Conservation (phyloP, 2,797 vertebrate genomes). For the Xiphorhynchus erythropygius region DNA sequence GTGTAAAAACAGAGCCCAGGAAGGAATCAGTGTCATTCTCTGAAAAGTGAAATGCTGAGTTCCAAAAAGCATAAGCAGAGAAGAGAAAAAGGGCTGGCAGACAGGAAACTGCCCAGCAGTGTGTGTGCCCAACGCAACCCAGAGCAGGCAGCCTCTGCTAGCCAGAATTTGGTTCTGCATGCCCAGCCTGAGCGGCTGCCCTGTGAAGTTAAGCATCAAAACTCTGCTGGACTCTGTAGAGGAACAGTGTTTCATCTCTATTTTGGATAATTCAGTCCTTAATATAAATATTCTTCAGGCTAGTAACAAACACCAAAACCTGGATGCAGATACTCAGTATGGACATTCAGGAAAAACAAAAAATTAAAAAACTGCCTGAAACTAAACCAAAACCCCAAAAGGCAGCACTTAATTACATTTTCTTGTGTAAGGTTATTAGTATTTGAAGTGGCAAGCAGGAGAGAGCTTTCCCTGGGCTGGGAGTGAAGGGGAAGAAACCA, state of each 20-base stretch:
- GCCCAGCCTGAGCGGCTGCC: background rate
- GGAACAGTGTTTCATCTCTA: background rate
- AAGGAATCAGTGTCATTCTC: background rate
- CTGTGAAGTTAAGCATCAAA: background rate
- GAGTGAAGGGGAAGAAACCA: accelerated
- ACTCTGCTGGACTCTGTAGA: background rate
- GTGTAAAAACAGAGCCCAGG: background rate
- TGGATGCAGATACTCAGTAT: background rate
- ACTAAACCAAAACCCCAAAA: background rate
- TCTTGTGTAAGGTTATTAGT: background rate
- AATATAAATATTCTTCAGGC: background rate
- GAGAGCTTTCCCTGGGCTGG: background rate
- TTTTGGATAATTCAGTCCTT: background rate
- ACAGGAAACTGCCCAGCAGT: background rate
- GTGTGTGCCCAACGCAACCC: background rate
- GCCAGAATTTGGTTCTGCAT: accelerated
- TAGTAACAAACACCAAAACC: background rate
- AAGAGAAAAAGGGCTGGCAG: background rate
- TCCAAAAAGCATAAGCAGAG: background rate
- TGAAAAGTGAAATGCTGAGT: background rate
- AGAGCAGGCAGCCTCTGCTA: background rate
- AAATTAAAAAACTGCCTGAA: background rate
- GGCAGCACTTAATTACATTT: background rate
- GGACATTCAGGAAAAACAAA: background rate
- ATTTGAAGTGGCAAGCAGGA: background rate